Evolutionary conservation across 1,140 invertebrate genomes (phyloP).

Genomic region (Potamilus streckersoni): DNA sequence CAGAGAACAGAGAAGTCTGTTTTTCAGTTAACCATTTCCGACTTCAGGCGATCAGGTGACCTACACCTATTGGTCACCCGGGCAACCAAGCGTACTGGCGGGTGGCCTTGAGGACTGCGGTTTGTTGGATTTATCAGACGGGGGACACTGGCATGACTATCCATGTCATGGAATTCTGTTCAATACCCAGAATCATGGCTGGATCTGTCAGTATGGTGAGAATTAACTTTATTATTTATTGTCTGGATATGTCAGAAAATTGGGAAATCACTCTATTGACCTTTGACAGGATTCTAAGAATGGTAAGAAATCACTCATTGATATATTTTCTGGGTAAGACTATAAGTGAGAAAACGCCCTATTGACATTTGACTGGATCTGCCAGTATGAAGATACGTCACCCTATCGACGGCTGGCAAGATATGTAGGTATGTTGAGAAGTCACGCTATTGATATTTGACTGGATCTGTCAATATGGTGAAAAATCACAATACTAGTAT

Average conservation of each 20-base stretch:
- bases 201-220: slow-evolving; percentile 22
- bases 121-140: slow-evolving; percentile 14
- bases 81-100: slow-evolving; percentile 12
- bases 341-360: slow-evolving; percentile 4
- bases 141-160: slow-evolving; percentile 22
- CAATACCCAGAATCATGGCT: slow-evolving; percentile 10
- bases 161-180: slow-evolving; percentile 15
- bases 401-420: neutral
- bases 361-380: slow-evolving; percentile 11
- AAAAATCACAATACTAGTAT: too few relatives aligned
- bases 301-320: too few relatives aligned
- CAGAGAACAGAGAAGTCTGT: too few relatives aligned
- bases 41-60: slow-evolving; percentile 1
- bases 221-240: too few relatives aligned
- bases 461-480: too few relatives aligned
- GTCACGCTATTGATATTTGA: too few relatives aligned
- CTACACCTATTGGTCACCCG: slow-evolving; percentile 15
- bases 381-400: slow-evolving; percentile 7
- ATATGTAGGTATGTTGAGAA: too few relatives aligned
- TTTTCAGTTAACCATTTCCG: too few relatives aligned
- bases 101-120: slow-evolving; percentile 17
- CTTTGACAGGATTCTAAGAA: too few relatives aligned
- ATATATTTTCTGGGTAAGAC: neutral
- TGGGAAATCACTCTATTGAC: too few relatives aligned
- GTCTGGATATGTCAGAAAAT: too few relatives aligned